A percentile compares a stretch with the other conserved stretches of the same genome.
Evolutionary conservation across 2,888 invertebrate species (phyloP).

Genomic region (Melanotus villosus): DNA sequence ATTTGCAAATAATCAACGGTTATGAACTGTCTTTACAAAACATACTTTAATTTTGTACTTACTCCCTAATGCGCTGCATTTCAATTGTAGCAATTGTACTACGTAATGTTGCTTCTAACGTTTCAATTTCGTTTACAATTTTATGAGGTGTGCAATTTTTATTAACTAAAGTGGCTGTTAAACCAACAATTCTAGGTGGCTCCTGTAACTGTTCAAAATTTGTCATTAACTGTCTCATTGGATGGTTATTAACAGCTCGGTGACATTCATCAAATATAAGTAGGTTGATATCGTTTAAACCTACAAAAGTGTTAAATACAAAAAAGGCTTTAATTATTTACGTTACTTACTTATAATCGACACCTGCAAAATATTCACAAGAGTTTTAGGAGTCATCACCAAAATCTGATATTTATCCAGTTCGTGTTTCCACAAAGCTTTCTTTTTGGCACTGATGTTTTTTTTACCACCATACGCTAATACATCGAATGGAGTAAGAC

Average conservation of each 20-base stretch:
- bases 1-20: no score
- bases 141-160: conserved; percentile 73
- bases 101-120: conserved; percentile 82
- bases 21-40: no score
- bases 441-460: conserved; percentile 81
- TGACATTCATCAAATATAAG: conserved; percentile 97
- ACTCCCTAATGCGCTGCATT: no score
- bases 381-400: conserved; percentile 88
- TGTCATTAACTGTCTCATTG: conserved; percentile 84
- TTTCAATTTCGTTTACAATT: conserved; percentile 71
- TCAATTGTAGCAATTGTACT: conserved; percentile 81
- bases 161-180: conserved; percentile 91
- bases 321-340: no score
- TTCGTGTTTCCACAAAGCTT: conserved; percentile 76
- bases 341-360: conserved; percentile 68
- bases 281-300: conserved; percentile 78
- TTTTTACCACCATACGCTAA: conserved; percentile 82
- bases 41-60: no score
- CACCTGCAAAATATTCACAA: conserved; percentile 79
- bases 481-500: conserved; percentile 75
- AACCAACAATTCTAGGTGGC: conserved; percentile 84
- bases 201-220: conserved; percentile 70
- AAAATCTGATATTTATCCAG: conserved; percentile 78
- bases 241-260: conserved; percentile 84
- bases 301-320: no score